Base-by-base conservation (phyloP, 1,140 invertebrate genomes). In the Tribolium madens region DNA sequence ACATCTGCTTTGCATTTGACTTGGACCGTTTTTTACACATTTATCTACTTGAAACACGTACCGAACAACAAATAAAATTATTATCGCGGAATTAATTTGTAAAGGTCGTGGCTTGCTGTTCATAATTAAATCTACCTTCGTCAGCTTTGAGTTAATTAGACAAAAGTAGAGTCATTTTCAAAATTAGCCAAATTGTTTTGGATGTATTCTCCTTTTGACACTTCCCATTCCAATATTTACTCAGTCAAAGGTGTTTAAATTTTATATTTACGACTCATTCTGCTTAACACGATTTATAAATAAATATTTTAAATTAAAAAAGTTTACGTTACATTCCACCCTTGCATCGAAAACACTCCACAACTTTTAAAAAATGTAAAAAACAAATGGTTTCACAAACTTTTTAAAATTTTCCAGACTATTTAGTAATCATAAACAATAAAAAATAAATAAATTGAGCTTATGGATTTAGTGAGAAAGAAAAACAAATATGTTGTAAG, bases 1-100 rank as follows among this genome's bases (percentile, higher is more conserved):
- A 77, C 76, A 77, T 77, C 76, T 77, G 76, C 36, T 77, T 77
- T 77, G 76, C 76, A 77, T 69, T 50, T 33, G 42, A 64, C 21
- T 73, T 74, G 73, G 46, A 26, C 14, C 52, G 36, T n/a, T 74
- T 53, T 64, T 26, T 57, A 57, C 52, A 26, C 52, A 18, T 2
- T 1, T 9, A 17, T 10, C 15, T 10, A 26, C 18, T 42, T 5
- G 33, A n/a, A 42, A 42, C n/a, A 57, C 10, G 10, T 14, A 4
- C 13, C 46, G 6, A 15, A 14, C 13, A 17, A 64, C 13, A 33
- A 64, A 64, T 64, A 64, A 64, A 31, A 64, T 31, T 31, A 64
- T 64, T 31, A 64, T 31, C 26, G 57, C 26, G 57, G 14, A 64
- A 64, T 64, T 64, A 64, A 64, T 64, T 64, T 64, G 57, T 33